Evolutionary conservation across 2,888 invertebrate genomes (phyloP), one percentile per base, ranked within the genome.

Genomic region (Trisateles emortualis): DNA sequence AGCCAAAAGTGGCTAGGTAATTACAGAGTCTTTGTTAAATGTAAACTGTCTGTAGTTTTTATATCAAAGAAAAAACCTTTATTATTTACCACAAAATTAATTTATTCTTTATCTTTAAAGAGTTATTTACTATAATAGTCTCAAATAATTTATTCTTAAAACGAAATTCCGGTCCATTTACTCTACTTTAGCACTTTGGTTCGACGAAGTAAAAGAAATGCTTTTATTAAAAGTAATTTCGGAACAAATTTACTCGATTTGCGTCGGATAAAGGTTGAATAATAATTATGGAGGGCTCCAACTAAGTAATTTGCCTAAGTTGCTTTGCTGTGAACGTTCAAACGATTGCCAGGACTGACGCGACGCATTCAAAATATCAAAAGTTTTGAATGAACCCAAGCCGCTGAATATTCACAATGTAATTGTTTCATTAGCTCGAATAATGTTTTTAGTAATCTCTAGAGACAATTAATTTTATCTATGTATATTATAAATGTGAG

Each of bases 211-310:
- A 82, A 88, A 90, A 87, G 87, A 88, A 90, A 89, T 84, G 88
- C 86, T 89, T 89, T 89, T 88, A 90, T 87, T 88, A 87, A 87
- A 89, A 88, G 86, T 88, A 89, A 89, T 89, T 89, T 89, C 59
- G 79, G 81, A 84, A 86, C 83, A 83, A 87, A 87, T 87, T 90
- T 87, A 86, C 83, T 87, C 84, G 84, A 88, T 86, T 88, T 84
- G 77, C 76, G 72, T 78, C 60, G 81, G 83, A 86, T 88, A 88
- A 86, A 88, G 84, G 86, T 87, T 86, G 84, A 88, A 88, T 88
- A 88, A 87, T 88, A 84, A 89, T 89, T 84, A 86, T 83, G 78
- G 79, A 74, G 71, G 73, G 64, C 44, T 56, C 36, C 55, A 65
- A 58, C 65, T 68, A 60, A 79, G 81, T 83, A 86, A 88, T 87